phyloP scores from a whole-genome alignment of 2,797 vertebrate species.

The Sparus aurata region DNA sequence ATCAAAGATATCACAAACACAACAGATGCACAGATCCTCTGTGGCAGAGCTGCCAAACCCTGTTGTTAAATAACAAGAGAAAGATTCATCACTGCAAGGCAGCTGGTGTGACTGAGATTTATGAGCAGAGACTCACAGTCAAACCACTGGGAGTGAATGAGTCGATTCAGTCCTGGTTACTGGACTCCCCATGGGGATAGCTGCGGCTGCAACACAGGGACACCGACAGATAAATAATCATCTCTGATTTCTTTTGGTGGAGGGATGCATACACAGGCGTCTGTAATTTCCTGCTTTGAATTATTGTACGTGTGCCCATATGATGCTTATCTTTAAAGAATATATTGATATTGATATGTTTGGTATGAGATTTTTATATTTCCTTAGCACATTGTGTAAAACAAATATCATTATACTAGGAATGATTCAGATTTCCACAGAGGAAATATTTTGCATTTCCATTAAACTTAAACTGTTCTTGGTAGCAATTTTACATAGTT shows the following conservation, averaged over 20 bases:
- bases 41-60: slow-evolving; percentile 26
- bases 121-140: slow-evolving; percentile 46
- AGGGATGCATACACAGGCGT: slow-evolving; percentile 43
- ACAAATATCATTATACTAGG: neutral
- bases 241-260: slow-evolving; percentile 48
- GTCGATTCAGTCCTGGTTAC: slow-evolving; percentile 67
- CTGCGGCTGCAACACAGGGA: slow-evolving; percentile 46
- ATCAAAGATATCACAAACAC: slow-evolving; percentile 27
- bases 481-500: neutral
- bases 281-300: slow-evolving; percentile 53
- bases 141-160: slow-evolving; percentile 65
- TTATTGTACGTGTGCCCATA: neutral
- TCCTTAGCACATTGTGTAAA: neutral
- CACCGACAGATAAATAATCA: slow-evolving; percentile 53
- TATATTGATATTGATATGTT: neutral
- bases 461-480: neutral
- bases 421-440: neutral
- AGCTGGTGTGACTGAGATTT: slow-evolving; percentile 53
- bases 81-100: slow-evolving; percentile 33
- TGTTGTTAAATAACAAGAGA: slow-evolving; percentile 36
- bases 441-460: neutral
- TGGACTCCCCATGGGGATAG: slow-evolving; percentile 55
- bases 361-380: neutral
- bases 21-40: slow-evolving; percentile 17
- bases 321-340: slow-evolving; percentile 2